A percentile compares a stretch with the other conserved stretches of the same genome.
These are phyloP conservation scores for Sebastes steindachneri DNA, from an alignment of 2,797 vertebrate species.

Conservation along the genomic window DNA sequence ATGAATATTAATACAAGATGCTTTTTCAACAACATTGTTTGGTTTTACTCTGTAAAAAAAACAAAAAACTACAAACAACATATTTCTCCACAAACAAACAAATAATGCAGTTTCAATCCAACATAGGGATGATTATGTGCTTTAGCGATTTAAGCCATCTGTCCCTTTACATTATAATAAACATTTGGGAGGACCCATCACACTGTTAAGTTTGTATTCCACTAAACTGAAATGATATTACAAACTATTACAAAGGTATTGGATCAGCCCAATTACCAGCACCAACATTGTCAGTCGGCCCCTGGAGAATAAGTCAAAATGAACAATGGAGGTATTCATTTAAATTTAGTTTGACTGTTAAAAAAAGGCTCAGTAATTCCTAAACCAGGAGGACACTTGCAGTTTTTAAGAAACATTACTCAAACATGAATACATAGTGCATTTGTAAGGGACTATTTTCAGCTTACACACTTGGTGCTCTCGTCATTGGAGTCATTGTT, in stretches of 20 bases:
- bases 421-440: background rate
- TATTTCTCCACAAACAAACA: background rate
- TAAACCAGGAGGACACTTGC: background rate
- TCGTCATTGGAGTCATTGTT: background rate
- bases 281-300: background rate
- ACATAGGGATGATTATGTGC: background rate
- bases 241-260: background rate
- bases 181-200: background rate
- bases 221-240: background rate
- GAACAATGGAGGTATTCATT: background rate
- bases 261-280: background rate
- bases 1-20: constrained; percentile 1
- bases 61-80: background rate
- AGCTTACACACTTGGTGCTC: background rate
- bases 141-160: background rate
- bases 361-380: background rate
- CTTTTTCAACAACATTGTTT: background rate
- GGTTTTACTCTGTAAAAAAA: background rate
- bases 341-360: background rate
- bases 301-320: background rate
- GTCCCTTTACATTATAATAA: background rate
- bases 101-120: background rate
- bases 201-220: background rate
- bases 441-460: background rate
- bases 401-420: background rate